Evolutionary conservation across 2,797 vertebrate species (phyloP), one percentile per base, ranked within the genome.

Genomic region (Tangara arthus): DNA sequence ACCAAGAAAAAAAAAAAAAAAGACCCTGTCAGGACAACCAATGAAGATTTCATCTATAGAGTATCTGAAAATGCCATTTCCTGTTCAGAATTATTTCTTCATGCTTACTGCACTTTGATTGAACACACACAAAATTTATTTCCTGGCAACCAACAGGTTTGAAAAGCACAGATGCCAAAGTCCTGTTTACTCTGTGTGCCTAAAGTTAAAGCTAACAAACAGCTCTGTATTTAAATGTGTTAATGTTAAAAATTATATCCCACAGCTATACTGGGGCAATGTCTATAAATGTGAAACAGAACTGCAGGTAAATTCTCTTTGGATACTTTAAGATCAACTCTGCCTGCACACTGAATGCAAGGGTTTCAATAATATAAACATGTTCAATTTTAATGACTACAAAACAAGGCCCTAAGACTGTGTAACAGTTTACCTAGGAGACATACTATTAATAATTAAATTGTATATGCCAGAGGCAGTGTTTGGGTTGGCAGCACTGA

Each of bases 401-500:
- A 98, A 98, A 98, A 98, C 98, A 98, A 98, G 98, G 98, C 98
- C 98, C 98, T 98, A 98, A 98, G 98, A 98, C 98, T 98, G 98
- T 98, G 98, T 98, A 98, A 98, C 97, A 97, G 98, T 98, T 98
- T 98, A 99, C 98, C 98, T 99, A 98, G 98, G 99, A 99, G 98
- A 98, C 98, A 94, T 97, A 98, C 98, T 98, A 99, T 99, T 99
- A 99, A 99, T 99, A 99, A 99, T 99, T 99, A 98, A 99, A 98
- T 98, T 97, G 98, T 97, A 97, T 98, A 98, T 98, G 98, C 98
- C 98, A 98, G 98, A 99, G 98, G 99, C 98, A 95, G 97, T 98
- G 98, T 98, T 98, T 97, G 98, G 98, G 98, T 98, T 98, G 98
- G 98, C 98, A 98, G 98, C 97, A 97, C 97, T 98, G 98, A 98